phyloP scores from a whole-genome alignment of 2,113 vertebrate genomes.

The Cheirogaleus medius region DNA sequence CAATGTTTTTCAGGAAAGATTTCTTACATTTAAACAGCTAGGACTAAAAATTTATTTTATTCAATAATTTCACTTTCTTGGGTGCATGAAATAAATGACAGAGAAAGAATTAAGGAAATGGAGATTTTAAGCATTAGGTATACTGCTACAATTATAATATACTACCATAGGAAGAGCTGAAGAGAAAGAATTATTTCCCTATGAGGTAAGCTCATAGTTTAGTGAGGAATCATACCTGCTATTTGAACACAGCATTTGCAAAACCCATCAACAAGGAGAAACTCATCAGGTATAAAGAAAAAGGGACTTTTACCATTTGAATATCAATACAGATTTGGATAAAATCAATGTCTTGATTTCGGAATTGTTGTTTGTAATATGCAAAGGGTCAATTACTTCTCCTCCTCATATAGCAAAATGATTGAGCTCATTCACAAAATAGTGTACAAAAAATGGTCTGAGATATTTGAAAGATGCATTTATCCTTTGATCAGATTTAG shows the following conservation, averaged over 20 bases:
- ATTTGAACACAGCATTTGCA: background rate
- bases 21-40: conserved; percentile 35
- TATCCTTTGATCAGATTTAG: background rate
- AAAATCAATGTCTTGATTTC: background rate
- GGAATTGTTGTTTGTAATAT: background rate
- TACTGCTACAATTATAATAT: background rate
- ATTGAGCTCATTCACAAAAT: background rate
- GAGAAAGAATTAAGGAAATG: background rate
- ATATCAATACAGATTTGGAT: background rate
- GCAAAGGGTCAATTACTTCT: background rate
- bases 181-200: background rate
- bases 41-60: conserved; percentile 12
- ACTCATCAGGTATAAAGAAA: background rate
- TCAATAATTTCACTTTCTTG: conserved; percentile 19
- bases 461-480: background rate
- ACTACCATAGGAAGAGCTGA: background rate
- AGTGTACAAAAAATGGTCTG: background rate
- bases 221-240: background rate
- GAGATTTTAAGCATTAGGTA: background rate
- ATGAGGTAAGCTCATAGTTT: background rate
- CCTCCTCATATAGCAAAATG: background rate
- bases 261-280: background rate
- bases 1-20: background rate
- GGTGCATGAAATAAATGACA: background rate
- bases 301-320: background rate